Base-by-base conservation (phyloP, 2,888 invertebrate genomes). In the Brachylomia viminalis region DNA sequence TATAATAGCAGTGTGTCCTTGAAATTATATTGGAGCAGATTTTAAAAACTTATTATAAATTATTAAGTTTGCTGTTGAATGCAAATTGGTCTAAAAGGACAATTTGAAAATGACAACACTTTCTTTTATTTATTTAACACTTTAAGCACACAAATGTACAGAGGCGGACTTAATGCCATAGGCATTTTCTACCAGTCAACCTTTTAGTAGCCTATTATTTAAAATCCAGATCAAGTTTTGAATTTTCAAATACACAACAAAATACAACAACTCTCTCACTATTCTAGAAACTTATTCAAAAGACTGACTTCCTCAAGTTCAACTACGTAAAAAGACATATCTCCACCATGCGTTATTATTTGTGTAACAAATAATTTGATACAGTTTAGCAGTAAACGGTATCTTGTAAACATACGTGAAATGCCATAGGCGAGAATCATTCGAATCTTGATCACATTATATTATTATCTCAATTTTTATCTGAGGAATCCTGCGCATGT, bases 291-390 rank as follows among this genome's bases (percentile, higher is more conserved):
- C 11, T 65, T 73, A 0, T 38, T 13, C 3, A 69, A 68, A 74
- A 70, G 6, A 1, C 79, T 27, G 30, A 72, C 1, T 68, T 62
- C 30, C 0, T 42, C 20, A 65, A 5, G 27, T 17, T 27, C 23
- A 33, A 23, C 66, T 33, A 72, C 83, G 73, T 58, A 68, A 79
- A 84, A 85, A 82, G 70, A 47, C 82, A 87, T 84, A 85, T 67
- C 79, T 88, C 65, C 79, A 76, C 80, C 82, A 88, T 92, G 92
- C 90, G 82, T 90, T 89, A 88, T 89, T 94, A 93, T 95, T 95
- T 94, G 87, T 89, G 80, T 91, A 85, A 84, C 82, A 89, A 92
- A 93, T 94, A 91, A 88, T 91, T 47, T 93, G 94, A 95, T 94
- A 94, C 87, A 87, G 70, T 85, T 87, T 92, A 91, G 92, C 87